A percentile compares a stretch with the other conserved stretches of the same genome.
Conservation (phyloP, 2,113 vertebrate genomes). For the Jacana jacana region DNA sequence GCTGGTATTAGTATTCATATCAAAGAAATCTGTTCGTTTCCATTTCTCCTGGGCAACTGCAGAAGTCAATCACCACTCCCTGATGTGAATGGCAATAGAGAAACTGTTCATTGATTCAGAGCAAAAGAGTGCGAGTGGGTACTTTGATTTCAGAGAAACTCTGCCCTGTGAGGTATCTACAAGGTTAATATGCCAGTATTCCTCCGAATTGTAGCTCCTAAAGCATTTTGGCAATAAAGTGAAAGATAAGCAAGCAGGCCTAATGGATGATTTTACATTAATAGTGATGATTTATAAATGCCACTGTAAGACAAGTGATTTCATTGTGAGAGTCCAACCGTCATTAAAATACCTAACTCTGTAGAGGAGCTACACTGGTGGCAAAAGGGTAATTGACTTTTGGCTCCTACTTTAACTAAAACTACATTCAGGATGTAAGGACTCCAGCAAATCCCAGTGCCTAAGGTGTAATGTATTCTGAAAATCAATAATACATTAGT, state of each 20-base stretch:
- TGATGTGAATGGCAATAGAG: constrained; percentile 14
- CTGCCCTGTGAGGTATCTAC: not conserved
- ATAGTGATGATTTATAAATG: constrained; percentile 34
- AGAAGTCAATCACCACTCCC: constrained; percentile 34
- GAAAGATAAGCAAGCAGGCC: constrained; percentile 8
- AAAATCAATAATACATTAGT: constrained; percentile 65
- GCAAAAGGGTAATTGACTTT: constrained; percentile 67
- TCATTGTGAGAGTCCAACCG: not conserved
- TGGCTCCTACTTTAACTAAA: constrained; percentile 52
- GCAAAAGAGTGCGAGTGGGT: not conserved
- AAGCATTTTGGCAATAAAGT: not conserved
- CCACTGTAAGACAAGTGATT: not conserved
- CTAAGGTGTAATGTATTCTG: constrained; percentile 45
- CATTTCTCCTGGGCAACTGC: constrained; percentile 23
- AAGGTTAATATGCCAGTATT: constrained; percentile 1
- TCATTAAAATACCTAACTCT: constrained; percentile 33
- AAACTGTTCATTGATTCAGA: constrained; percentile 11
- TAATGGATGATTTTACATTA: constrained; percentile 45
- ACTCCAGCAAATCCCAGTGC: constrained; percentile 40
- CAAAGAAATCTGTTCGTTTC: not conserved
- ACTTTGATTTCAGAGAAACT: constrained; percentile 35
- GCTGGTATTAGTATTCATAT: constrained; percentile 17
- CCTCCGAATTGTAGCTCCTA: not conserved
- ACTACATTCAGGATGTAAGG: constrained; percentile 5
- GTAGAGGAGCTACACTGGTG: not conserved